These are phyloP conservation scores for Thunnus maccoyii DNA, from an alignment of 2,113 vertebrate species.

Conservation along the genomic window DNA sequence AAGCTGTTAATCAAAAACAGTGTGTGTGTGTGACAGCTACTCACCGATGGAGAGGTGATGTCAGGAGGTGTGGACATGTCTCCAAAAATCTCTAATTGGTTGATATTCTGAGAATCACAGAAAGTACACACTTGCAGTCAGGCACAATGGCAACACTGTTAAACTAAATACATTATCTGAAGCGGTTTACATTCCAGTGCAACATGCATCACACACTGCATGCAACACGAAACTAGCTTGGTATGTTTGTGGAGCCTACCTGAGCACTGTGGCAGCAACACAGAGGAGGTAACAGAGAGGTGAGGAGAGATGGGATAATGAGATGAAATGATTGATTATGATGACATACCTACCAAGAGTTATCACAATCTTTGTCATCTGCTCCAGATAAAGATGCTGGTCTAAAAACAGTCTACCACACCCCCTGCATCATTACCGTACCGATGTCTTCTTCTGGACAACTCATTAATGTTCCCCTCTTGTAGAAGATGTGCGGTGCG, in stretches of 20 bases:
- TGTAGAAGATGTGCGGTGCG: conserved; percentile 32
- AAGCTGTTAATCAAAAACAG: neutral
- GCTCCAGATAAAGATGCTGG: conserved; percentile 39
- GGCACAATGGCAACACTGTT: neutral
- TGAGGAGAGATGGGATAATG: conserved; percentile 73
- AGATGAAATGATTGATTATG: conserved; percentile 72
- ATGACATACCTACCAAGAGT: conserved; percentile 72
- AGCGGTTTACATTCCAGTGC: conserved; percentile 36
- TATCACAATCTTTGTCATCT: conserved; percentile 45
- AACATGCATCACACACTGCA: conserved; percentile 70
- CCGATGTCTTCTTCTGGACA: conserved; percentile 36
- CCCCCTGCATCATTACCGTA: conserved; percentile 44
- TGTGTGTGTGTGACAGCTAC: conserved; percentile 64
- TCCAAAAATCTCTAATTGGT: conserved; percentile 98
- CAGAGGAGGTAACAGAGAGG: conserved; percentile 38
- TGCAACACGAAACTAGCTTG: conserved; percentile 53
- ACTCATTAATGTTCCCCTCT: conserved; percentile 53
- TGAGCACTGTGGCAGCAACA: conserved; percentile 65
- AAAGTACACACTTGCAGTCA: conserved; percentile 36
- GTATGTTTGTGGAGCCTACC: conserved; percentile 69
- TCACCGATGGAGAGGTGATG: conserved; percentile 97
- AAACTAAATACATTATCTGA: neutral
- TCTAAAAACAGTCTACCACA: conserved; percentile 32
- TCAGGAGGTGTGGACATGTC: conserved; percentile 99
- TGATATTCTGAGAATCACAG: conserved; percentile 92